Conservation (phyloP, 1,140 invertebrate species). For the Schlechtendalia chinensis region DNA sequence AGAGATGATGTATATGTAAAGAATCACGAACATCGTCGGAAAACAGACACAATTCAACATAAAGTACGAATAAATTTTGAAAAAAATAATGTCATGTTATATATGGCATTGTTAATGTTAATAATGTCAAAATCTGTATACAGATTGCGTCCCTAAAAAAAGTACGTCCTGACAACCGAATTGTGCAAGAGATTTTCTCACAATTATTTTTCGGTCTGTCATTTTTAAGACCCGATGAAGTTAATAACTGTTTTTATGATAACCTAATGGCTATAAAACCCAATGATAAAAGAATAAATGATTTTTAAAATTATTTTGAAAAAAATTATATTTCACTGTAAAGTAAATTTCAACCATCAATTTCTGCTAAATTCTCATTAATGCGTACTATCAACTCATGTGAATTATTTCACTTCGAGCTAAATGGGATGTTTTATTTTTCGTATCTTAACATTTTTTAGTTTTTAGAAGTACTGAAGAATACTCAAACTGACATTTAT, state of each 20-base stretch:
- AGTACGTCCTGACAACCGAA: no score
- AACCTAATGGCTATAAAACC: not conserved
- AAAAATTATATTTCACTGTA: not conserved
- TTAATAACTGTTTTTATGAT: not conserved
- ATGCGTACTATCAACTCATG: not conserved
- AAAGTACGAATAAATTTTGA: no score
- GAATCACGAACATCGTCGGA: no score
- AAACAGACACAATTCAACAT: no score
- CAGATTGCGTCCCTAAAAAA: no score
- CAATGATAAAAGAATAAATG: not conserved
- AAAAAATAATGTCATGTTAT: no score
- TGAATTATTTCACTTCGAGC: not conserved
- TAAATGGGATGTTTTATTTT: no score
- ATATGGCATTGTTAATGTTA: no score
- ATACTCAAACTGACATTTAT: not conserved
- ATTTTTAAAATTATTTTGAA: not conserved
- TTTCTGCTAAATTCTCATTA: not conserved
- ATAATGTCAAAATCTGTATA: no score
- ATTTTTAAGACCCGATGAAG: not conserved
- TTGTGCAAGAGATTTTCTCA: no score
- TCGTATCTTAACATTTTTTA: not conserved
- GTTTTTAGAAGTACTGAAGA: not conserved
- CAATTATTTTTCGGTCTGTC: not conserved
- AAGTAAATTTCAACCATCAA: not conserved
- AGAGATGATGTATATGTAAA: no score